These are phyloP conservation scores for Silurus glanis DNA, from an alignment of 2,113 vertebrate genomes.

Conservation along the genomic window DNA sequence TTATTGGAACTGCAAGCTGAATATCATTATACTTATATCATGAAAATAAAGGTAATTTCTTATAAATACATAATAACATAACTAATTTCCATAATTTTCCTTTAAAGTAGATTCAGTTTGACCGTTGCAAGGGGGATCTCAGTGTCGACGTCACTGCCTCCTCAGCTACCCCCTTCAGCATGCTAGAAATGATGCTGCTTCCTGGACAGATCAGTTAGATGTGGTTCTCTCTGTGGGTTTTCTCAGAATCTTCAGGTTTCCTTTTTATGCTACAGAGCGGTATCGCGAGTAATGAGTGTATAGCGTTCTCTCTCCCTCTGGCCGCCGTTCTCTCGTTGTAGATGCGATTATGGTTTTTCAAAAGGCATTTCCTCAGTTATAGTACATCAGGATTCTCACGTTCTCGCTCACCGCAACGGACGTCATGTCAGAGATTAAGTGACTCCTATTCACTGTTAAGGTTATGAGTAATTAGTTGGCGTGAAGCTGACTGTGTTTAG, in stretches of 20 bases:
- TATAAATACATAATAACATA: too few relatives aligned
- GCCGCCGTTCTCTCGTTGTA: neutral
- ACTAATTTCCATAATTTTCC: neutral
- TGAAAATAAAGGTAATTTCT: neutral
- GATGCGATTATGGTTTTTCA: neutral
- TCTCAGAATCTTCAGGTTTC: constrained; percentile 1
- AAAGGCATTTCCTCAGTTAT: neutral
- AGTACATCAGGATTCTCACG: neutral
- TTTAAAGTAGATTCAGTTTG: neutral
- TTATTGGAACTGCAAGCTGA: neutral
- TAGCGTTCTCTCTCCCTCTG: neutral
- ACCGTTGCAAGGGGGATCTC: neutral
- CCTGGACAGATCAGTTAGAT: constrained; percentile 1
- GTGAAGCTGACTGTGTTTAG: constrained; percentile 5
- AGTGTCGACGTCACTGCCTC: neutral
- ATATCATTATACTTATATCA: neutral
- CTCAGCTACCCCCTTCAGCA: neutral
- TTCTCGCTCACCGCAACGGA: neutral
- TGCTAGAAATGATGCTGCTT: constrained; percentile 15
- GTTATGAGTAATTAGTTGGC: neutral
- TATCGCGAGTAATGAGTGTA: neutral
- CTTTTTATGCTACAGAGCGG: neutral
- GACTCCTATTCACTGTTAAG: neutral
- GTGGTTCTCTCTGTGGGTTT: neutral
- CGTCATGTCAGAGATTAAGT: neutral